A percentile compares a stretch with the other conserved stretches of the same genome.
Evolutionary conservation across 2,888 invertebrate genomes (phyloP).

Genomic region (Stenoptilia bipunctidactyla): DNA sequence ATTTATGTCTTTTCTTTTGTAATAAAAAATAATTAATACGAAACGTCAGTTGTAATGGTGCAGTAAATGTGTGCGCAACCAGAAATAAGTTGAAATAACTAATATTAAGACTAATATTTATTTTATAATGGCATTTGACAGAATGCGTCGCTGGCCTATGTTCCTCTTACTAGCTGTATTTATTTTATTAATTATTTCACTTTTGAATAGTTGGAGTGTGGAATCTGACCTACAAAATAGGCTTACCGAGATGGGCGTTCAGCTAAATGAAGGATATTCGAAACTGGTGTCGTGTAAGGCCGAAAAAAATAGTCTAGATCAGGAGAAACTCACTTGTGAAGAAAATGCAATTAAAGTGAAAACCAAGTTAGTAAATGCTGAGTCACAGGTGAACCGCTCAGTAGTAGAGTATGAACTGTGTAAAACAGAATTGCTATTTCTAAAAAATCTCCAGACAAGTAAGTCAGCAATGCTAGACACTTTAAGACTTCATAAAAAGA

Average conservation of each 20-base stretch:
- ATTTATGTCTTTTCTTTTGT: no score
- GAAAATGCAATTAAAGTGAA: slow-evolving; percentile 35
- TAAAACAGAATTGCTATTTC: slow-evolving; percentile 54
- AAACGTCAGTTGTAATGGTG: no score
- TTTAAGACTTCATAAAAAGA: slow-evolving; percentile 54
- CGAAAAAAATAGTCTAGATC: slow-evolving; percentile 34
- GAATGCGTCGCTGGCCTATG: slow-evolving; percentile 66
- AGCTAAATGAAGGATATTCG: slow-evolving; percentile 53
- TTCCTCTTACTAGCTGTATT: slow-evolving; percentile 54
- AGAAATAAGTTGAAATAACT: no score
- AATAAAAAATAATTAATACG: no score
- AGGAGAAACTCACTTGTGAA: slow-evolving; percentile 35
- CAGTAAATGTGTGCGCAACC: no score
- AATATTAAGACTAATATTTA: no score
- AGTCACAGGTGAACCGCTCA: slow-evolving; percentile 47
- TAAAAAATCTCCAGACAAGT: slow-evolving; percentile 59
- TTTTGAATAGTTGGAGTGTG: slow-evolving; percentile 58
- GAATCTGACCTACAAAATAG: slow-evolving; percentile 51
- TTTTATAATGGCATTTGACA: slow-evolving; percentile 57
- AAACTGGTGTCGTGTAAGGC: slow-evolving; percentile 54
- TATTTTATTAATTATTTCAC: slow-evolving; percentile 55
- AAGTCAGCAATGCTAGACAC: slow-evolving; percentile 55
- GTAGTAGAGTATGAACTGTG: slow-evolving; percentile 50
- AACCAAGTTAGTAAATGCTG: slow-evolving; percentile 37
- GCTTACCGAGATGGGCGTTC: slow-evolving; percentile 40